Evolutionary conservation across 1,140 invertebrate species (phyloP), one percentile per base, ranked within the genome.

Genomic region (Cotesia chilonis): DNA sequence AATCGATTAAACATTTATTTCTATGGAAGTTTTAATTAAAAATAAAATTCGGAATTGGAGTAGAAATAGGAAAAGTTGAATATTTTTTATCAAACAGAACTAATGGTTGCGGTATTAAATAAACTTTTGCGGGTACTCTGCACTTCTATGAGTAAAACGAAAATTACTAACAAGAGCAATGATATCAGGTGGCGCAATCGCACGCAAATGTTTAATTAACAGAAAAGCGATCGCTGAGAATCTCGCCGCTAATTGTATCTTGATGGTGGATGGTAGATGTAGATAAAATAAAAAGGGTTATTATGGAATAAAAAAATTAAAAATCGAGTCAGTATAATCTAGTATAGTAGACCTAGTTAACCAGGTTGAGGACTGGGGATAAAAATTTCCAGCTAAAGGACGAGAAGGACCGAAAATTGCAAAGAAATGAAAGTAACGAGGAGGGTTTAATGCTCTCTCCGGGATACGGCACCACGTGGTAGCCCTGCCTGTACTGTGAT

Each of bases 171-270:
- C 55, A 52, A 68, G 35, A 35, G 52, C 28, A 54, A 28, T 72
- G 9, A 38, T 59, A 72, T 72, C 64, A 65, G 37, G 10, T 20
- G 64, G 10, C 9, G 36, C 38, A 14, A 60, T 73, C 20, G 35
- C 61, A 68, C 20, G 65, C 66, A 65, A 72, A 72, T 36, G 67
- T 70, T 76, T 73, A 74, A 73, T 76, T 76, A 74, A 76, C 69
- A 64, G 64, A 63, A n/a, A 71, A 72, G 70, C 60, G 51, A 57
- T 52, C 35, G 9, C 28, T 47, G 41, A 14, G 36, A 36, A 36
- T 38, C 64, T 65, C 66, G 36, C 54, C 70, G 73, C 59, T 76
- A 76, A 76, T 76, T 76, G 68, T 74, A 76, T 76, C 67, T 59
- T 55, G 65, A 35, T 60, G 57, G 72, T 51, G 63, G 69, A 63